Base-by-base conservation (phyloP, 1,140 invertebrate species). In the Habropoda laboriosa region DNA sequence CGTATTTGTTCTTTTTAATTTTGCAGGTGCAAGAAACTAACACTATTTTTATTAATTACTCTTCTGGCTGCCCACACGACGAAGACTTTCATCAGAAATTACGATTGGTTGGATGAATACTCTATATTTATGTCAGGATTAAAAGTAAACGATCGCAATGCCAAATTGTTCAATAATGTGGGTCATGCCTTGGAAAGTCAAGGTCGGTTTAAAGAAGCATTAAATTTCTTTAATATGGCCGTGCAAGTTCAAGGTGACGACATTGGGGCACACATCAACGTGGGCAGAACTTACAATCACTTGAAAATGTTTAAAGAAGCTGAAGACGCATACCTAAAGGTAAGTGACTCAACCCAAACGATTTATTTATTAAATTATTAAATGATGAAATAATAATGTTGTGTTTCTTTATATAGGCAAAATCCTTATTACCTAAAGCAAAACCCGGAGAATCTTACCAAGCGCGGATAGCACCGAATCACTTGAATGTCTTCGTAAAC, bases 111-210 rank as follows among this genome's bases (percentile, higher is more conserved):
- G 88, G 96, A 96, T 72, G 98, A 99, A 92, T 98, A 98, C 88
- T 96, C 96, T 16, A 96, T 99, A 87, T 99, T 99, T 90, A 97
- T 97, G 94, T 97, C 98, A 16, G 97, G 97, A 27, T 93, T 99
- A 38, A 96, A 96, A 91, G 97, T 99, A 4, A 99, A 98, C 89
- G 96, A 96, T 78, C 95, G 95, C 53, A 99, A 99, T 94, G 98
- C 98, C 3, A 99, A 99, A 93, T 93, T 99, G 3, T 99, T 98
- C 93, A 99, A 99, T 93, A 99, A 99, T 93, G 98, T 99, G 1
- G 98, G 98, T 0, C 98, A 99, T 92, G 97, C 98, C 0, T 93
- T 99, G 60, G 98, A 99, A 93, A 96, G 96, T 66, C 96, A 97
- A 86, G 96, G 96, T 0, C 94, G 95, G 35, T 98, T 96, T 89